Percentiles rank a stretch among this genome's conserved stretches.
Conservation (phyloP, 2,113 vertebrate species). For the Prochilodus magdalenae region DNA sequence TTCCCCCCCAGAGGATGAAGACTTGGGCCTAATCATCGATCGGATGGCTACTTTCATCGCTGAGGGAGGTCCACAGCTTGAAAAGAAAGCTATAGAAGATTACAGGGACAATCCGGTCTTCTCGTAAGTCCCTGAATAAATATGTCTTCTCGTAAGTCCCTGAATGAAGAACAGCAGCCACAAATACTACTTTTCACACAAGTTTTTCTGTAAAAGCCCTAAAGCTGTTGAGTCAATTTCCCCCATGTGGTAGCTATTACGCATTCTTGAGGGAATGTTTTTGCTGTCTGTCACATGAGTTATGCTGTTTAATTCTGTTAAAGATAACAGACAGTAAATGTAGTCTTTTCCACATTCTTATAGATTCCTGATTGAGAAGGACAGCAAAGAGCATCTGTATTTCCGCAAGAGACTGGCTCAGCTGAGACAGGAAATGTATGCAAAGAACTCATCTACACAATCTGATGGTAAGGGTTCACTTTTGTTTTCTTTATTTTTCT, state of each 20-base stretch:
- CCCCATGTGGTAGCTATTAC: neutral
- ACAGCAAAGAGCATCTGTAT: slow-evolving; percentile 93
- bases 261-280: neutral
- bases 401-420: slow-evolving; percentile 93
- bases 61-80: slow-evolving; percentile 90
- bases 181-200: neutral
- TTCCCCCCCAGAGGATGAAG: slow-evolving; percentile 97
- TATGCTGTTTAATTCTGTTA: neutral
- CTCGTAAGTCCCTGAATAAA: slow-evolving; percentile 78
- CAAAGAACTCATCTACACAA: slow-evolving; percentile 63
- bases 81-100: slow-evolving; percentile 92
- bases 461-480: slow-evolving; percentile 81
- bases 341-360: neutral
- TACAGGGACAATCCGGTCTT: slow-evolving; percentile 94
- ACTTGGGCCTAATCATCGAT: slow-evolving; percentile 89
- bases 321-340: neutral
- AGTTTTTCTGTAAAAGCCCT: neutral
- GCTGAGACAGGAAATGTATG: slow-evolving; percentile 78
- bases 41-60: slow-evolving; percentile 96
- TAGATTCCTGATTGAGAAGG: slow-evolving; percentile 94
- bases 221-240: neutral
- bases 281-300: too few relatives aligned
- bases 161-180: neutral
- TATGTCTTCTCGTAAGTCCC: slow-evolving; percentile 90
- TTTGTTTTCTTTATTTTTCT: neutral